Conservation (phyloP, 2,797 vertebrate species). For the Crossoptilon crossoptilon region DNA sequence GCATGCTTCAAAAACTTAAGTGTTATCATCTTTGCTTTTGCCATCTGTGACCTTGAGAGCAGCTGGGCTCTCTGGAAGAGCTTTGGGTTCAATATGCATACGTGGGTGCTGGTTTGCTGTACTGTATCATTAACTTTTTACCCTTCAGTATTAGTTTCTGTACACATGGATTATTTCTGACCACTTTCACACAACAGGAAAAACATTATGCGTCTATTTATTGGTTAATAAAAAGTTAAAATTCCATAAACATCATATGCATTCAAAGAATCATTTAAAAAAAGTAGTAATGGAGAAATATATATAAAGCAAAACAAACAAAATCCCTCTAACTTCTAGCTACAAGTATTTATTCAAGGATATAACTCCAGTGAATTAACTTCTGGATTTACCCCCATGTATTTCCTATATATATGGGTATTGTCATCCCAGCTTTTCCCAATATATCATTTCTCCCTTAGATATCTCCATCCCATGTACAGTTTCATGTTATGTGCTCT, state of each 20-base stretch:
- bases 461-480: too few species aligned
- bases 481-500: neutral
- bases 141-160: neutral
- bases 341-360: neutral
- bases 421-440: neutral
- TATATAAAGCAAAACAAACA: neutral
- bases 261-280: neutral
- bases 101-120: neutral
- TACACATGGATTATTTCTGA: neutral
- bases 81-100: neutral
- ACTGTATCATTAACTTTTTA: neutral
- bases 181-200: neutral
- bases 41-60: slow-evolving; percentile 19
- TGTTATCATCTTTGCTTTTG: neutral
- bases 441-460: neutral
- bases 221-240: neutral
- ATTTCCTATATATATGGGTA: neutral
- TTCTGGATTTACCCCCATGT: neutral
- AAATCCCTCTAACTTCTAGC: neutral
- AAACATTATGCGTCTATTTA: neutral
- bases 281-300: neutral
- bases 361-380: neutral
- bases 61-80: neutral
- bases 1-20: neutral
- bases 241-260: neutral